Evolutionary conservation across 2,797 vertebrate genomes (phyloP).

Genomic region (Acanthiza pusilla): DNA sequence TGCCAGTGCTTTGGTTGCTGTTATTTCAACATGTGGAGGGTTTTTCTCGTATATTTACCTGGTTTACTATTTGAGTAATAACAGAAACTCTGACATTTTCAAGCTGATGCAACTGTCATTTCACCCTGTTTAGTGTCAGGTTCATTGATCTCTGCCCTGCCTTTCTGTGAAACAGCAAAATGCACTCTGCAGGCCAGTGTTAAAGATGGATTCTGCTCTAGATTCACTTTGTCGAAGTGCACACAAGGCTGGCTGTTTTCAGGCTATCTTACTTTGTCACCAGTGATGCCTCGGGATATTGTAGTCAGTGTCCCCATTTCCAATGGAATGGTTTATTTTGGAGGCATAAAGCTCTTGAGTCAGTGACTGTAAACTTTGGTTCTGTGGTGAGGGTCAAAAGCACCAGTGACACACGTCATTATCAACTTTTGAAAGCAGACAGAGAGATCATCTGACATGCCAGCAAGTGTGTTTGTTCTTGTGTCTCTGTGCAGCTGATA

Average conservation of each 20-base stretch:
- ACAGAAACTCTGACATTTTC: not conserved
- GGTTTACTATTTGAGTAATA: not conserved
- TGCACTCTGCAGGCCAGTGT: not conserved
- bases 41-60: not conserved
- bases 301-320: not conserved
- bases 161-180: not conserved
- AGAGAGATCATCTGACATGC: not conserved
- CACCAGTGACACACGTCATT: not conserved
- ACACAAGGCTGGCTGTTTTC: not conserved
- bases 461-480: not conserved
- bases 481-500: not conserved
- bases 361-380: not conserved
- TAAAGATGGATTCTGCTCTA: not conserved
- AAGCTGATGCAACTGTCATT: not conserved
- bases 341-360: not conserved
- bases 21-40: not conserved
- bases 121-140: not conserved
- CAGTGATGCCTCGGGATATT: not conserved
- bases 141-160: not conserved
- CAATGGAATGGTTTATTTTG: not conserved
- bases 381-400: not conserved
- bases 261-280: not conserved
- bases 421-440: not conserved
- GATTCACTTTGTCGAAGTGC: not conserved
- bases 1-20: not conserved